Evolutionary conservation across 2,888 invertebrate species (phyloP).

Genomic region (Pristionchus mayeri): DNA sequence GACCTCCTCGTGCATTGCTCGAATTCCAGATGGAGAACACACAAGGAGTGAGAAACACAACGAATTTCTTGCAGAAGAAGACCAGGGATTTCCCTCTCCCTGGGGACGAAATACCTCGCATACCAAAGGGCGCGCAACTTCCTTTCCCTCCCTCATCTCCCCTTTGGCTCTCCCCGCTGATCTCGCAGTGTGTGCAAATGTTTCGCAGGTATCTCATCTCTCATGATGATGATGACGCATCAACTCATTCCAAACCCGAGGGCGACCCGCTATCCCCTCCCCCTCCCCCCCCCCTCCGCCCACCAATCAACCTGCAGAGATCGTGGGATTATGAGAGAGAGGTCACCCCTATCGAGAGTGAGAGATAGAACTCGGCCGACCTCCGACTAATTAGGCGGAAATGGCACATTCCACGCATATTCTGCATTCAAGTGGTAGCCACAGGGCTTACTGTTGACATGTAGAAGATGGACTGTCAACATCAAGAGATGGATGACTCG

Average conservation of each 20-base stretch:
- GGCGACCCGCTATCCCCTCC: background rate
- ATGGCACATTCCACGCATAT: constrained; percentile 31
- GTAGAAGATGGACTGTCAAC: too few species aligned
- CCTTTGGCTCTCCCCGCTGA: background rate
- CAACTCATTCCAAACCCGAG: constrained; percentile 7
- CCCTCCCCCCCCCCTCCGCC: too few species aligned
- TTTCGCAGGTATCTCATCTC: constrained; percentile 21
- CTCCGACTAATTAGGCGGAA: constrained; percentile 8
- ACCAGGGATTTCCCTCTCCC: constrained; percentile 38
- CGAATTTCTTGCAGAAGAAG: background rate
- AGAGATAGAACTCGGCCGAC: background rate
- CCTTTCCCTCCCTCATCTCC: background rate
- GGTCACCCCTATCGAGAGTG: background rate
- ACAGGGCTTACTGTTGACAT: too few species aligned
- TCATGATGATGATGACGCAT: constrained; percentile 21
- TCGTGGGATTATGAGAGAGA: background rate
- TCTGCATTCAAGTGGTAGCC: too few species aligned
- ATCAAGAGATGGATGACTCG: too few species aligned
- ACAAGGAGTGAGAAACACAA: background rate
- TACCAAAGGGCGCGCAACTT: background rate
- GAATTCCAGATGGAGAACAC: constrained; percentile 12
- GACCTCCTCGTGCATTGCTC: background rate
- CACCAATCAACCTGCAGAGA: background rate
- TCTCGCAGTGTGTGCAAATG: constrained; percentile 1
- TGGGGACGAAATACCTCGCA: background rate